Base-by-base conservation (phyloP, 2,113 vertebrate species). In the Lepus americanus region DNA sequence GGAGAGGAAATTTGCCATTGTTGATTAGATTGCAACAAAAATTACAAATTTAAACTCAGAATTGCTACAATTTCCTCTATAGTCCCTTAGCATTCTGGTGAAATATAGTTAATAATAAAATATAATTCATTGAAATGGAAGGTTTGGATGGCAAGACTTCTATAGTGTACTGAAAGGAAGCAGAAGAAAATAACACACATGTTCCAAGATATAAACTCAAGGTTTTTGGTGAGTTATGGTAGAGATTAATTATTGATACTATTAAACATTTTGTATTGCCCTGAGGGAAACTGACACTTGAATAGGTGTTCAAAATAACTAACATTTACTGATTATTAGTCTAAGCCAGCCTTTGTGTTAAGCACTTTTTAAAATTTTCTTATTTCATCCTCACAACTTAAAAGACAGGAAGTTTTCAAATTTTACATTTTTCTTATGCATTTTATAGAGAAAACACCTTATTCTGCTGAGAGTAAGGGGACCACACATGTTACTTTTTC, bases 71-170 rank as follows among this genome's bases (percentile, higher is more conserved):
- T 27, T 20, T 87, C 61, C 53, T 80, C 31, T 51, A 1, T 14
- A 44, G 0, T 29, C 36, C 23, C 33, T 91, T 51, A 89, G 55
- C 13, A 92, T 76, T 61, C 33, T 31, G 39, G 51, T 87, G 27
- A 79, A 93, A 83, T 16, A 23, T n/a, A 79, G 87, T 73, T 64
- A 89, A 91, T 33, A 72, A 85, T 84, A 78, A 82, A 23, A 64
- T 36, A 44, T 44, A 63, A 79, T 87, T 78, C 25, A 79, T 33
- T 6, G 33, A 81, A 2, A 33, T 74, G 3, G 10, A 51, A 1
- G 39, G 16, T 3, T 77, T n/a, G 63, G 22, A 61, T 55, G 27
- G 9, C 87, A 5, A 73, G 25, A 81, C 2, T 61, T 81, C 73
- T 72, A 6, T 23, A 55, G 36, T 36, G 1, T 33, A 77, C 39